A percentile compares a stretch with the other conserved stretches of the same genome.
Evolutionary conservation across 2,113 vertebrate genomes (phyloP).

Genomic region (Campylorhamphus procurvoides): DNA sequence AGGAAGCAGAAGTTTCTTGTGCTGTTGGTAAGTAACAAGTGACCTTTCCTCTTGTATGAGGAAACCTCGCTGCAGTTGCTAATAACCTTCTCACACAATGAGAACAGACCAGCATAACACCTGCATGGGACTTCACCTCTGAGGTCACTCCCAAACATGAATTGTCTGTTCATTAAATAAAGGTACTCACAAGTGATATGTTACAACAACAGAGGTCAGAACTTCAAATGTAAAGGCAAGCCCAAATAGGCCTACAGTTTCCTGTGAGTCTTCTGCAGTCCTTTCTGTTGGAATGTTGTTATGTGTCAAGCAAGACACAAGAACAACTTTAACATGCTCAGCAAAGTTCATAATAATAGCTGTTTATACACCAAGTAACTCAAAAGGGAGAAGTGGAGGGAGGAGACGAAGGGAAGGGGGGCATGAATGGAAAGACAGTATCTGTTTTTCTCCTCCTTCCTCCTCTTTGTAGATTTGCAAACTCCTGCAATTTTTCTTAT

Average conservation of each 20-base stretch:
- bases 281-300: neutral
- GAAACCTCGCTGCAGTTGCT: neutral
- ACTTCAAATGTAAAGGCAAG: neutral
- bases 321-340: neutral
- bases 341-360: neutral
- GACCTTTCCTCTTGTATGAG: neutral
- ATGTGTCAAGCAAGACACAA: neutral
- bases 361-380: neutral
- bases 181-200: neutral
- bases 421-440: neutral
- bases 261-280: neutral
- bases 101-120: neutral
- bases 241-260: neutral
- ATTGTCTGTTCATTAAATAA: neutral
- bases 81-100: neutral
- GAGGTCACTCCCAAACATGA: neutral
- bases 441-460: neutral
- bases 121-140: neutral
- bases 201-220: neutral
- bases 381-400: neutral
- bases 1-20: neutral
- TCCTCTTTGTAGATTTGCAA: neutral
- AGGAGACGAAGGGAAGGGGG: neutral
- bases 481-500: neutral
- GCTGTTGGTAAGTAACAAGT: neutral